Evolutionary conservation across 2,888 invertebrate genomes (phyloP).

Genomic region (Oscheius onirici): DNA sequence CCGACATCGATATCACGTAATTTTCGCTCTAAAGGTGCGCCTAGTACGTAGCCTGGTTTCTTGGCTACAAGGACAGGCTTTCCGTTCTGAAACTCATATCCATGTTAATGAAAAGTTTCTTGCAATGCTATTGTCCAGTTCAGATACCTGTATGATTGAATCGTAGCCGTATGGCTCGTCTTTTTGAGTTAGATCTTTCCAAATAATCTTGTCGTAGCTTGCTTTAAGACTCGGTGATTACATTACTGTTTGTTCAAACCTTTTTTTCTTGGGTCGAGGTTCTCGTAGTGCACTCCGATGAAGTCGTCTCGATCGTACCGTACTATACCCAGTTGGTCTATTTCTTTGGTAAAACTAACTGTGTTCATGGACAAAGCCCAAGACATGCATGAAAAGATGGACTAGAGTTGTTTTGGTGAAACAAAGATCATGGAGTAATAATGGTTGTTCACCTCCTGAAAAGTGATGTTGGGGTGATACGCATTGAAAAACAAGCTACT

Average conservation of each 20-base stretch:
- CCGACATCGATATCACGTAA: background rate
- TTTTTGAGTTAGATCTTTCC: background rate
- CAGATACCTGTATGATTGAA: background rate
- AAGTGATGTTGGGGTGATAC: too few relatives aligned
- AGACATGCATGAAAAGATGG: background rate
- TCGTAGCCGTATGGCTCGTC: background rate
- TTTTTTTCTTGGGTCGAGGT: background rate
- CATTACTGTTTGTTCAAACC: background rate
- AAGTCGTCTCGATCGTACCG: background rate
- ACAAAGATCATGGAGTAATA: background rate
- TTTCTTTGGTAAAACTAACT: background rate
- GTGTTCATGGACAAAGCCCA: constrained; percentile 15
- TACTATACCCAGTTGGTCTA: background rate
- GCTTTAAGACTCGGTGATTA: background rate
- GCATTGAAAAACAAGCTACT: too few relatives aligned
- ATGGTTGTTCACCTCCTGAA: background rate
- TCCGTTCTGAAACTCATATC: constrained; percentile 1
- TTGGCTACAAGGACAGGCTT: background rate
- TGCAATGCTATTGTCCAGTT: background rate
- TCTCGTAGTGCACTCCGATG: background rate
- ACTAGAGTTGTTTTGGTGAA: background rate
- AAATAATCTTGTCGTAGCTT: background rate
- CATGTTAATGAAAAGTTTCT: background rate
- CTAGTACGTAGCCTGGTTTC: background rate
- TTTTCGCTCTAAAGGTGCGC: background rate